Conservation (phyloP, 2,797 vertebrate genomes). For the Muscicapa striata region DNA sequence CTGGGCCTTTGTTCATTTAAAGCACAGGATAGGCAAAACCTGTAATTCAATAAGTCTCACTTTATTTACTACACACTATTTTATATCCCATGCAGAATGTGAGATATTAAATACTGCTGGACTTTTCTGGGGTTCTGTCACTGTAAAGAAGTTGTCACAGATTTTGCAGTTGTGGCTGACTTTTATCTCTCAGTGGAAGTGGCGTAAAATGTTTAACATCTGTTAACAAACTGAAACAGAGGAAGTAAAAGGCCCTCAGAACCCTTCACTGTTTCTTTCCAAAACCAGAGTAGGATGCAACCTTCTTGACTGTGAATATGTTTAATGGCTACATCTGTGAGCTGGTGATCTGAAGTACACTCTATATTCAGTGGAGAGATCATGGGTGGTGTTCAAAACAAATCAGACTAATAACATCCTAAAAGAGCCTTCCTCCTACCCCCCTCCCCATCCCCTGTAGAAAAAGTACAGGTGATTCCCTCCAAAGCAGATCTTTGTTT, state of each 20-base stretch:
- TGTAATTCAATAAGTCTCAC: not conserved
- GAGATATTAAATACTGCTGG: not conserved
- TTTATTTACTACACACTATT: not conserved
- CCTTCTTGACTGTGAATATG: not conserved
- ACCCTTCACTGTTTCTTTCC: not conserved
- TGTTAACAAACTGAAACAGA: not conserved
- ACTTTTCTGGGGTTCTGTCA: not conserved
- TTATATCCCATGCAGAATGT: not conserved
- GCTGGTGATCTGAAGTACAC: not conserved
- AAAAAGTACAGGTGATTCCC: not conserved
- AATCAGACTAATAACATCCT: not conserved
- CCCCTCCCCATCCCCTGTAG: not conserved
- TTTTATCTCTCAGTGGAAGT: not conserved
- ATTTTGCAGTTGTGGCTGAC: not conserved
- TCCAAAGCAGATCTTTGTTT: not conserved
- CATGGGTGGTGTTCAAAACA: not conserved
- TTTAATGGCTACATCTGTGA: not conserved
- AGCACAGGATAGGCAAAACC: not conserved
- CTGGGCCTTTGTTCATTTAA: not conserved
- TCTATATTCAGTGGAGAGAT: not conserved
- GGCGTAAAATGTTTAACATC: not conserved
- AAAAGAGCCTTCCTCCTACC: not conserved
- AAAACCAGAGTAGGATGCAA: not conserved
- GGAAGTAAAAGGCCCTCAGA: not conserved
- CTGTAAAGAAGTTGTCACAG: not conserved